phyloP scores from a whole-genome alignment of 2,888 invertebrate species.

The Halictus ligatus region DNA sequence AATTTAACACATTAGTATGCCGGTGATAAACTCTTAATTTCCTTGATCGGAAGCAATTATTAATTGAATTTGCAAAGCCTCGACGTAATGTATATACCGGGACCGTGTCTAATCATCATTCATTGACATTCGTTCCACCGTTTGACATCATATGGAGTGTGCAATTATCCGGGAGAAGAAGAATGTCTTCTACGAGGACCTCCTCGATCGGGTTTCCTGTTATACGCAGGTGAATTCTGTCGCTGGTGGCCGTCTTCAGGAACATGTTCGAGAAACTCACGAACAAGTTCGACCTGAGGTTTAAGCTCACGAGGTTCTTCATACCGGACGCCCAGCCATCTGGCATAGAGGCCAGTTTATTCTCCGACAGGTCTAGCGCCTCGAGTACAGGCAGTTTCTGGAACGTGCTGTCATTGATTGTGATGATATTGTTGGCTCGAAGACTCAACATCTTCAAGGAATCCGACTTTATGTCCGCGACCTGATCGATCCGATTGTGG shows the following conservation, averaged over 20 bases:
- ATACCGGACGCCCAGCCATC: not conserved
- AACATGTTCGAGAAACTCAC: not conserved
- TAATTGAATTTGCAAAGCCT: not conserved
- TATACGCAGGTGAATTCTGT: not conserved
- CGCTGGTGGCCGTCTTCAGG: not conserved
- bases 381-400: not conserved
- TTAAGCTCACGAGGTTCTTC: not conserved
- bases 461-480: rapidly evolving
- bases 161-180: not conserved
- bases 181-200: not conserved
- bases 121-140: too few species aligned
- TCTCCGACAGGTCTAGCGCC: not conserved
- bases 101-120: too few species aligned
- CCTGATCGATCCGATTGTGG: not conserved
- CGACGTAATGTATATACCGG: not conserved
- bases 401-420: constrained; percentile 37
- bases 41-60: not conserved
- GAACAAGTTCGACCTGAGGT: not conserved
- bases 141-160: not conserved
- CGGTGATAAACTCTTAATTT: not conserved
- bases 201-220: not conserved
- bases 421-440: constrained; percentile 69
- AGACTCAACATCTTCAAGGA: constrained; percentile 70
- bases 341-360: not conserved
- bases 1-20: too few species aligned